These are phyloP conservation scores for Eupleurogrammus muticus DNA, from an alignment of 2,797 vertebrate species.

Conservation along the genomic window DNA sequence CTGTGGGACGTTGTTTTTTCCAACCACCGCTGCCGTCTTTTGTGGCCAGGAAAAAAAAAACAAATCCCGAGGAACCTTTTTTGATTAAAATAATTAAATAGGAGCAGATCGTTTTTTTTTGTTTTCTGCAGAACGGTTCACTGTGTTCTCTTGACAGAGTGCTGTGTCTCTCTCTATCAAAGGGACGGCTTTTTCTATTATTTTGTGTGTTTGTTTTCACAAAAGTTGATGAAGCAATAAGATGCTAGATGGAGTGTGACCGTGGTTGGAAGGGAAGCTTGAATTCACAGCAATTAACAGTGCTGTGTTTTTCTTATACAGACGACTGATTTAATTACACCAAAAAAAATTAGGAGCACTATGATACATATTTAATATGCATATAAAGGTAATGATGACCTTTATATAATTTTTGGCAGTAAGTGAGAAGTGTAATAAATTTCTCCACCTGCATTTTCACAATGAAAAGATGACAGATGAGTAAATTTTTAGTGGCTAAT, in stretches of 20 bases:
- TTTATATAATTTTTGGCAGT: constrained; percentile 19
- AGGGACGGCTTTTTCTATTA: not conserved
- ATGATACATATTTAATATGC: too few species aligned
- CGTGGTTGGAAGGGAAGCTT: not conserved
- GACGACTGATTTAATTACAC: not conserved
- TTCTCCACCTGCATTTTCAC: constrained; percentile 2
- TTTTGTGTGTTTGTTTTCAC: not conserved
- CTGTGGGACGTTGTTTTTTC: not conserved
- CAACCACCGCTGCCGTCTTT: constrained; percentile 1
- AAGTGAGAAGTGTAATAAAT: constrained; percentile 5
- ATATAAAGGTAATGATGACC: not conserved
- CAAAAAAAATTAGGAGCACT: not conserved
- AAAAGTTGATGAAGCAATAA: not conserved
- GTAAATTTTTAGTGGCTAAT: constrained; percentile 16
- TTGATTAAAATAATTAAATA: not conserved
- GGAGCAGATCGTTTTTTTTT: not conserved
- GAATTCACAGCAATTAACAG: not conserved
- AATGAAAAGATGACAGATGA: not conserved
- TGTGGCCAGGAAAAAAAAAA: not conserved
- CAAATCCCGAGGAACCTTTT: not conserved
- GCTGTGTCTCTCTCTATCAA: not conserved
- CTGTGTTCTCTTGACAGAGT: not conserved
- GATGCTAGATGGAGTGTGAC: not conserved
- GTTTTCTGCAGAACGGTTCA: not conserved
- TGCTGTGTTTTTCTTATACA: not conserved